phyloP scores from a whole-genome alignment of 2,113 vertebrate species.

The Haplochromis burtoni region DNA sequence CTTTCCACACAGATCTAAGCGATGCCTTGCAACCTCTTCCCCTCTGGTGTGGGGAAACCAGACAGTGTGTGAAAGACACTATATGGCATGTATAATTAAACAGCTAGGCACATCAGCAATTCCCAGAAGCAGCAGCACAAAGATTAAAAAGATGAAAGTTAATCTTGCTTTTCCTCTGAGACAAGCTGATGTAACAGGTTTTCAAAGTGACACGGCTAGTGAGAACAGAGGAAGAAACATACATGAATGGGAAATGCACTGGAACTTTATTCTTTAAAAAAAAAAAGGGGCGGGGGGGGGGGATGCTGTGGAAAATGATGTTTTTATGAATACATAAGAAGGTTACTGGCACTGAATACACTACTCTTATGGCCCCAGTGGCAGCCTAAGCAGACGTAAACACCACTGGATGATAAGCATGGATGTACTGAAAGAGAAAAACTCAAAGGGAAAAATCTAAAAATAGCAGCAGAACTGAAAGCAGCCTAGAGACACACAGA shows the following conservation, averaged over 20 bases:
- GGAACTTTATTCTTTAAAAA: neutral
- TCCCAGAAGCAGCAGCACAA: constrained; percentile 33
- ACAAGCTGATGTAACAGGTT: constrained; percentile 49
- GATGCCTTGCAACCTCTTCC: neutral
- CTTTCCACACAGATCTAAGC: neutral
- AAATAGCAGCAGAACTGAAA: neutral
- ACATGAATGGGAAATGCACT: neutral
- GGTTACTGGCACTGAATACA: neutral
- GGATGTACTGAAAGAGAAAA: neutral
- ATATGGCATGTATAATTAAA: constrained; percentile 45
- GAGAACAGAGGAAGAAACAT: neutral
- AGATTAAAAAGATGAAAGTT: constrained; percentile 50
- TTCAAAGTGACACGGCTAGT: constrained; percentile 17
- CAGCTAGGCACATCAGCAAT: constrained; percentile 20
- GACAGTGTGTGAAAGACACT: constrained; percentile 18
- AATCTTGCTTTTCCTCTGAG: constrained; percentile 32
- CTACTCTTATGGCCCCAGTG: neutral
- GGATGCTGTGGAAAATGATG: neutral
- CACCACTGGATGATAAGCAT: neutral
- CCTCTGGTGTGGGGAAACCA: neutral
- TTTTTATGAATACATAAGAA: neutral
- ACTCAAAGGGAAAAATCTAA: neutral
- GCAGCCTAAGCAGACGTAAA: neutral
- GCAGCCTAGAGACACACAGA: neutral
- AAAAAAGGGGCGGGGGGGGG: too few relatives aligned